phyloP scores from a whole-genome alignment of 2,797 vertebrate species.

The Petrocephalus schoutedeni region DNA sequence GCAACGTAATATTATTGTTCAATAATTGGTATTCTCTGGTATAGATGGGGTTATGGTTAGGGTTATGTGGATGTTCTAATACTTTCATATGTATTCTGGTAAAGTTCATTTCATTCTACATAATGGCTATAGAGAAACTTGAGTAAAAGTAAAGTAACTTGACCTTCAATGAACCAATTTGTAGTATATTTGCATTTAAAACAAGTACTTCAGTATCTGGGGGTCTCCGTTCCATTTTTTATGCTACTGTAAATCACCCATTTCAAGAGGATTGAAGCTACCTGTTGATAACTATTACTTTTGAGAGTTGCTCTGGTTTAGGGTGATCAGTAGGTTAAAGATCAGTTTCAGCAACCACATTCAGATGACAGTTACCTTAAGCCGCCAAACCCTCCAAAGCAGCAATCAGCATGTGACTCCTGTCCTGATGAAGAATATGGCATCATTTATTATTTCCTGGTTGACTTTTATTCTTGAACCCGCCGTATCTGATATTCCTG shows the following conservation, averaged over 20 bases:
- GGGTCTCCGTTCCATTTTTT: background rate
- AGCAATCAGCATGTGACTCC: background rate
- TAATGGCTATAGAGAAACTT: background rate
- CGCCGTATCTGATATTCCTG: constrained; percentile 1
- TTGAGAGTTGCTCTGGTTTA: background rate
- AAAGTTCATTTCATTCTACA: background rate
- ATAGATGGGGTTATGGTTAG: background rate
- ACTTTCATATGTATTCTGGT: background rate
- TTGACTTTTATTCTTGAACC: background rate
- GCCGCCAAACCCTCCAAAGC: background rate
- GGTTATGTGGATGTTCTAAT: background rate
- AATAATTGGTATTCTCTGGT: constrained; percentile 11
- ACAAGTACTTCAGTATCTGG: background rate
- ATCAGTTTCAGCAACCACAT: background rate
- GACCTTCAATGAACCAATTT: background rate
- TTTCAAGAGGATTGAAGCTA: background rate
- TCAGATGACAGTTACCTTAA: background rate
- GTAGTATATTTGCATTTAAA: background rate
- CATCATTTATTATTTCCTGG: background rate
- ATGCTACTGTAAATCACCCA: background rate
- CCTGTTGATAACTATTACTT: background rate
- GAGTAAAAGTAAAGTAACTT: background rate
- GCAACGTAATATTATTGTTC: background rate
- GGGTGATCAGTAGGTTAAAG: background rate
- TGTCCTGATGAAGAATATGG: background rate